Percentiles rank a stretch among this genome's conserved stretches.
These are phyloP conservation scores for Euphonia xanthogaster DNA, from an alignment of 2,797 vertebrate species.

Conservation along the genomic window DNA sequence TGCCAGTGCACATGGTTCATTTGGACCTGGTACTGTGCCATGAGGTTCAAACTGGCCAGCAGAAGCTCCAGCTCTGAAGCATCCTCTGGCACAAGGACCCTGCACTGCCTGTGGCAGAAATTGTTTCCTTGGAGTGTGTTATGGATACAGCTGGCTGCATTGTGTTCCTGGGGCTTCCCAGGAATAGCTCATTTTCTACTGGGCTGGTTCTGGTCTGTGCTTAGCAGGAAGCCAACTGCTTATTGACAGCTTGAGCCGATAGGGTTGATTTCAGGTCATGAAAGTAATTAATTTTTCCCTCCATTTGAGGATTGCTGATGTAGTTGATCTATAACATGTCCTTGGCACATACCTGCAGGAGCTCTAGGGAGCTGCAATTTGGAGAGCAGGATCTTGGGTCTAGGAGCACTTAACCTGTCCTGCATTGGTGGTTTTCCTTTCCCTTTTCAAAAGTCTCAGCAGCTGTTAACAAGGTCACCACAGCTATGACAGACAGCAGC, in stretches of 20 bases:
- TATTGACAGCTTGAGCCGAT: neutral
- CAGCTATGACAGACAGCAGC: neutral
- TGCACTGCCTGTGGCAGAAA: neutral
- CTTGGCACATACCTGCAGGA: neutral
- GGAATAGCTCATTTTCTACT: neutral
- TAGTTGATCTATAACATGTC: neutral
- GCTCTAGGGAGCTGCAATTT: neutral
- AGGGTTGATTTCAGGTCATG: slow-evolving; percentile 36
- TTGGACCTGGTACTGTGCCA: neutral
- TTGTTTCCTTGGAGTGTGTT: neutral
- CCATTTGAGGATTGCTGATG: neutral
- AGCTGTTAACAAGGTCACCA: neutral
- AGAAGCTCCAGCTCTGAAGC: neutral
- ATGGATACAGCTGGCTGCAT: neutral
- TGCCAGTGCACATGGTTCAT: neutral
- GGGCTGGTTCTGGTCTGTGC: neutral
- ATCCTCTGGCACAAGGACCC: neutral
- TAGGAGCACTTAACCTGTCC: neutral
- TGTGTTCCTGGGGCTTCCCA: slow-evolving; percentile 19
- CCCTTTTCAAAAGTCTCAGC: neutral
- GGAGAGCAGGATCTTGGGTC: neutral
- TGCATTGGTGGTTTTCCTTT: neutral
- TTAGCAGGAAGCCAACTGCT: slow-evolving; percentile 1
- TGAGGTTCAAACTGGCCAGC: neutral
- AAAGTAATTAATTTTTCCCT: neutral